Percentiles rank a stretch among this genome's conserved stretches.
Conservation (phyloP, 1,140 invertebrate genomes). For the Arion vulgaris region DNA sequence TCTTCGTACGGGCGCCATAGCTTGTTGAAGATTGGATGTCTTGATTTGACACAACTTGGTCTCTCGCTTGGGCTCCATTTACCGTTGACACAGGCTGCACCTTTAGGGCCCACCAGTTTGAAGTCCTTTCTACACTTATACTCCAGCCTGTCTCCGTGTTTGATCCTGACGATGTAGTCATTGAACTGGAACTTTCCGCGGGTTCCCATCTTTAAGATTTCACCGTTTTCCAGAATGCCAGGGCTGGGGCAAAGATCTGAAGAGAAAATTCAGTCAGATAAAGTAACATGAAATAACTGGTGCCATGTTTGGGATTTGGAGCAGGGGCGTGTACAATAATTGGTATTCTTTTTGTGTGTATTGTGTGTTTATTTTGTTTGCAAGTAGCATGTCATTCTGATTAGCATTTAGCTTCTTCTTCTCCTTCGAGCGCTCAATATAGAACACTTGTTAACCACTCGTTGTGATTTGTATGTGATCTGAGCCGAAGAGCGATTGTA, state of each 20-base stretch:
- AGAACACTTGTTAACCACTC: too few species aligned
- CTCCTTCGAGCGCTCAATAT: too few species aligned
- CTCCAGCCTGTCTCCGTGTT: conserved; percentile 79
- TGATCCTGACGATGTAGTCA: conserved; percentile 57
- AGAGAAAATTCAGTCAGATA: background rate
- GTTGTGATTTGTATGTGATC: too few species aligned
- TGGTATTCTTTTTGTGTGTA: too few species aligned
- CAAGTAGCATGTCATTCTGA: too few species aligned
- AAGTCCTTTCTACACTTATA: conserved; percentile 95
- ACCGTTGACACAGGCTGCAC: conserved; percentile 92
- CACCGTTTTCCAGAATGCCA: conserved; percentile 58
- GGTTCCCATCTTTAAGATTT: conserved; percentile 55
- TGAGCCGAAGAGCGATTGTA: too few species aligned
- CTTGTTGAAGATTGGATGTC: conserved; percentile 53
- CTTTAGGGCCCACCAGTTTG: conserved; percentile 87
- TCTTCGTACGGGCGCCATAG: conserved; percentile 53
- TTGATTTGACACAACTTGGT: conserved; percentile 46
- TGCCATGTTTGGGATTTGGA: too few species aligned
- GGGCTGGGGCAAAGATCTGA: conserved; percentile 62
- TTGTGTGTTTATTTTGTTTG: too few species aligned
- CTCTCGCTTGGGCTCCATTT: conserved; percentile 82
- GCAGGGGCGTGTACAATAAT: too few species aligned
- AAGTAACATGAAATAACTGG: too few species aligned
- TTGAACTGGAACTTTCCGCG: conserved; percentile 57
- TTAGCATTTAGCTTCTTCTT: too few species aligned